These are phyloP conservation scores for Hypsibius dujardini DNA, from an alignment of 1,140 invertebrate genomes.

Conservation along the genomic window DNA sequence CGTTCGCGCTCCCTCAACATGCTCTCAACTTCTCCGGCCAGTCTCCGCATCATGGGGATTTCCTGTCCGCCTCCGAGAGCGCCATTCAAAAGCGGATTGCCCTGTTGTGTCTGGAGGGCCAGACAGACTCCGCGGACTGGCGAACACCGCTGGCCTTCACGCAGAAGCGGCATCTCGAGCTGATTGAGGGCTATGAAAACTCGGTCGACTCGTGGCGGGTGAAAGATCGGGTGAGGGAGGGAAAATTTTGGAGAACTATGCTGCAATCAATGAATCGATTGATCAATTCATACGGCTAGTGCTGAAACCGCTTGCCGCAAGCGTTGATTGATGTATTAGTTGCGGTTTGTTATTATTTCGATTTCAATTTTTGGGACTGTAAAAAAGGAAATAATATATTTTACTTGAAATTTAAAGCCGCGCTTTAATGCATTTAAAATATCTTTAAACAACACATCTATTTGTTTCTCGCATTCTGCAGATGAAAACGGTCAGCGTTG, in stretches of 20 bases:
- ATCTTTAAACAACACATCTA: neutral
- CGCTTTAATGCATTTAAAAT: neutral
- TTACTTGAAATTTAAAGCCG: slow-evolving; percentile 14
- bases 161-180: slow-evolving; percentile 50
- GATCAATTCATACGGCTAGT: neutral
- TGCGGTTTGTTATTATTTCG: slow-evolving; percentile 18
- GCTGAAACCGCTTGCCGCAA: no score
- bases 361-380: slow-evolving; percentile 12
- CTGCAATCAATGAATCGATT: slow-evolving; percentile 13
- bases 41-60: no score
- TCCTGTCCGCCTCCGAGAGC: neutral
- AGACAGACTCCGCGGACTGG: slow-evolving; percentile 26
- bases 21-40: no score
- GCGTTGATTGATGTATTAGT: neutral
- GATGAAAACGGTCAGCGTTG: slow-evolving; percentile 99
- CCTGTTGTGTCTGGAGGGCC: neutral
- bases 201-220: slow-evolving; percentile 66
- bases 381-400: neutral
- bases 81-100: neutral
- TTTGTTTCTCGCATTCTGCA: slow-evolving; percentile 32
- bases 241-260: slow-evolving; percentile 17
- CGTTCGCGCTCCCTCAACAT: no score
- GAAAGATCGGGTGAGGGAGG: slow-evolving; percentile 56
- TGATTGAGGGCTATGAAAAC: slow-evolving; percentile 51
- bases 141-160: slow-evolving; percentile 31